A percentile compares a stretch with the other conserved stretches of the same genome.
These are phyloP conservation scores for Tortrix viridana DNA, from an alignment of 2,888 invertebrate genomes.

Conservation along the genomic window DNA sequence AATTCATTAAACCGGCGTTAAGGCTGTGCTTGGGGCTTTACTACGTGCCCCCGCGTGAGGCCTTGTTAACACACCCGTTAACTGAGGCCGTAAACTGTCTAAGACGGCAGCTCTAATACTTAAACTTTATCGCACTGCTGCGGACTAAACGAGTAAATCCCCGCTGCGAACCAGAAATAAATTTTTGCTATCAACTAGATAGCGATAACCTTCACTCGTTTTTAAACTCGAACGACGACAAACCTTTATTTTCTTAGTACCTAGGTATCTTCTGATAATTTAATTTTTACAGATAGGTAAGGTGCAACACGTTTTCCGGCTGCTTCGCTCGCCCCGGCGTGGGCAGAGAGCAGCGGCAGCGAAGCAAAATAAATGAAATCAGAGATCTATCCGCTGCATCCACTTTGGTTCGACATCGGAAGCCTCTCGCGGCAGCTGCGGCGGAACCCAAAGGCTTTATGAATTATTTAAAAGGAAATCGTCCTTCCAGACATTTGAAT, in stretches of 20 bases:
- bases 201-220: background rate
- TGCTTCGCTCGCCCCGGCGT: background rate
- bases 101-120: conserved; percentile 48
- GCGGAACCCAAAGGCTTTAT: conserved; percentile 65
- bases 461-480: conserved; percentile 73
- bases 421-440: conserved; percentile 59
- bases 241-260: no score
- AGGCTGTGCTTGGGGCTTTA: conserved; percentile 51
- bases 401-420: conserved; percentile 48
- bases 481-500: conserved; percentile 71
- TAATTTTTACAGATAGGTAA: conserved; percentile 49
- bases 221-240: no score
- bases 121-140: conserved; percentile 49
- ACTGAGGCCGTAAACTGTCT: conserved; percentile 51
- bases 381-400: conserved; percentile 55
- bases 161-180: conserved; percentile 27
- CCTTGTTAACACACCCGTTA: conserved; percentile 47
- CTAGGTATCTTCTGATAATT: conserved; percentile 28
- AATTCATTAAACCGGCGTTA: conserved; percentile 51
- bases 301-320: conserved; percentile 11
- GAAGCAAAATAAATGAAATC: conserved; percentile 62
- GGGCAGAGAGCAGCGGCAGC: conserved; percentile 46
- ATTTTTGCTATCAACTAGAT: conserved; percentile 10
- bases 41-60: conserved; percentile 46
- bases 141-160: conserved; percentile 33